These are phyloP conservation scores for Pemphredon lugubris DNA, from an alignment of 2,888 invertebrate genomes.

Conservation along the genomic window DNA sequence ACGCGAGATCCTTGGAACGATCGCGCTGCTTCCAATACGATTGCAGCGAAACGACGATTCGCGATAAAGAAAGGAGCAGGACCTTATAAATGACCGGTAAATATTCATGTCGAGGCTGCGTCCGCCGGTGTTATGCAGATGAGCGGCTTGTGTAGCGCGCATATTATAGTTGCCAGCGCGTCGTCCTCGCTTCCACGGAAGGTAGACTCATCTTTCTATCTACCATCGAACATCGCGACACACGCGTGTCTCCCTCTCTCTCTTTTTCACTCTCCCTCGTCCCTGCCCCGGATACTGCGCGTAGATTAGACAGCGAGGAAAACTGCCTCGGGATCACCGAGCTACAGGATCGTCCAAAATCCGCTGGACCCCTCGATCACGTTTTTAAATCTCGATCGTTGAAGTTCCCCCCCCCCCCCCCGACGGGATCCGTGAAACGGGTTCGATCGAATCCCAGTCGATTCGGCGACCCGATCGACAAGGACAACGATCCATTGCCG, in stretches of 20 bases:
- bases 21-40: conserved; percentile 25
- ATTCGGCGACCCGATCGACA: too few relatives aligned
- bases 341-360: too few relatives aligned
- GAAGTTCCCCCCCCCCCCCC: too few relatives aligned
- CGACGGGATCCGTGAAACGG: too few relatives aligned
- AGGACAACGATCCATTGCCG: too few relatives aligned
- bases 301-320: not conserved
- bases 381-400: too few relatives aligned
- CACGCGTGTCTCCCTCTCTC: conserved; percentile 52
- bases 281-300: conserved; percentile 1
- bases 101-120: conserved; percentile 73
- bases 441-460: too few relatives aligned
- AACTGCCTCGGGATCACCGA: not conserved
- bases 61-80: conserved; percentile 55
- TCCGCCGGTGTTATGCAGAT: conserved; percentile 71
- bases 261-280: not conserved
- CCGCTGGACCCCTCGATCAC: too few relatives aligned
- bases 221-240: conserved; percentile 62
- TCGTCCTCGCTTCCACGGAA: conserved; percentile 61
- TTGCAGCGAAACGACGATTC: conserved; percentile 28
- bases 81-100: conserved; percentile 71
- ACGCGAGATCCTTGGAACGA: conserved; percentile 43
- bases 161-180: conserved; percentile 48
- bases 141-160: conserved; percentile 54
- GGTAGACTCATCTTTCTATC: conserved; percentile 66